Conservation (phyloP, 2,113 vertebrate species). For the Gnathonemus longibarbis region DNA sequence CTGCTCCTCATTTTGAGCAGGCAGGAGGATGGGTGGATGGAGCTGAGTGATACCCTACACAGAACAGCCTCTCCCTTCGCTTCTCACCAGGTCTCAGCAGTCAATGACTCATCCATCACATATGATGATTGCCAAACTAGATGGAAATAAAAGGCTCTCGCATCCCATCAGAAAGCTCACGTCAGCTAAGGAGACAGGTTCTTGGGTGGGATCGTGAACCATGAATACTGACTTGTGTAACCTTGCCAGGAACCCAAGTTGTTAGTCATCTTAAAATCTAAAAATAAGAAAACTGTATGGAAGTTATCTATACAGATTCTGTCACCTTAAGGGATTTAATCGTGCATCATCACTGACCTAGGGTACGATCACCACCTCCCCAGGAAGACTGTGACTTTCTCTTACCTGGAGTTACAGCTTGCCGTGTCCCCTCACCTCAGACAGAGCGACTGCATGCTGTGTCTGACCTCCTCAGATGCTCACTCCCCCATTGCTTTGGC, state of each 20-base stretch:
- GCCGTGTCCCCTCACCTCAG: background rate
- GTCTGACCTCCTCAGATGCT: background rate
- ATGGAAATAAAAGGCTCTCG: background rate
- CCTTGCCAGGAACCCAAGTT: slow-evolving; percentile 4
- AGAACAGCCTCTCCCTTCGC: background rate
- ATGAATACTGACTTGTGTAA: background rate
- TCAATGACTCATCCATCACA: slow-evolving; percentile 15
- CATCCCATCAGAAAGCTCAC: background rate
- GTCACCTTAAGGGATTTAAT: background rate
- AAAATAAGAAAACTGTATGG: background rate
- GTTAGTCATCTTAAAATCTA: background rate
- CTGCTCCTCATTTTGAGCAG: background rate
- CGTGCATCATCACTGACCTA: background rate
- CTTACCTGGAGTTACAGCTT: background rate
- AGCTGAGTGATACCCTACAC: background rate
- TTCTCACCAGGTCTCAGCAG: background rate
- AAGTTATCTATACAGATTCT: background rate
- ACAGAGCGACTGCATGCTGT: background rate
- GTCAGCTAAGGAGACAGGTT: background rate
- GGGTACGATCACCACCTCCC: background rate
- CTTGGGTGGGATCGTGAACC: background rate
- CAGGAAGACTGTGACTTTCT: background rate
- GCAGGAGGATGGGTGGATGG: background rate
- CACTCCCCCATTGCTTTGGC: background rate
- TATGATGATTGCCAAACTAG: background rate